A percentile compares a stretch with the other conserved stretches of the same genome.
Evolutionary conservation across 2,888 invertebrate genomes (phyloP).

Genomic region (Nemoura dubitans): DNA sequence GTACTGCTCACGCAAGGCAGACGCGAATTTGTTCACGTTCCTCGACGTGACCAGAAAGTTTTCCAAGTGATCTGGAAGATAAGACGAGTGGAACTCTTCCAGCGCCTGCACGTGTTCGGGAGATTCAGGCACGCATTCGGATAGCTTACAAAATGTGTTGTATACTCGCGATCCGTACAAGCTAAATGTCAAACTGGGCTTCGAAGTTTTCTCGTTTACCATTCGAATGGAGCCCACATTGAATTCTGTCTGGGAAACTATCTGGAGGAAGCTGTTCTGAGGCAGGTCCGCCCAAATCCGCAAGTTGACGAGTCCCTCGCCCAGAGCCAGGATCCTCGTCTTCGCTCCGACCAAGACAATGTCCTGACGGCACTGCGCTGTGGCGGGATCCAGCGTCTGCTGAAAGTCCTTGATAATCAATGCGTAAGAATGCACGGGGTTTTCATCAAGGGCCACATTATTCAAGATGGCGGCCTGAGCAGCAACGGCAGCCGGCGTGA

Average conservation of each 20-base stretch:
- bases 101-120: slow-evolving; percentile 1
- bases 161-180: background rate
- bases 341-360: slow-evolving; percentile 19
- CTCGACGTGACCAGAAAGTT: background rate
- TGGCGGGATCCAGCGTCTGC: background rate
- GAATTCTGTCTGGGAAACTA: slow-evolving; percentile 37
- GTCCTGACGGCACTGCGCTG: background rate
- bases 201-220: background rate
- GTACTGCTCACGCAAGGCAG: background rate
- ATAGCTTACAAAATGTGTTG: background rate
- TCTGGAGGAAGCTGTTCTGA: slow-evolving; percentile 13
- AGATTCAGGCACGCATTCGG: background rate
- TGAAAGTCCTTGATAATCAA: background rate
- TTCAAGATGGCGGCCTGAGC: background rate
- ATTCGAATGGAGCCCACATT: background rate
- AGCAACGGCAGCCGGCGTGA: background rate
- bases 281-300: slow-evolving; percentile 39
- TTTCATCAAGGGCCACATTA: background rate
- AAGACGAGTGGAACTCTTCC: background rate
- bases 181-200: background rate
- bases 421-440: background rate
- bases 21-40: background rate
- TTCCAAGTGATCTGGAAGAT: background rate
- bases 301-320: slow-evolving; percentile 22
- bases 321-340: slow-evolving; percentile 28